Base-by-base conservation (phyloP, 2,888 invertebrate species). In the Sphecodes monilicornis region DNA sequence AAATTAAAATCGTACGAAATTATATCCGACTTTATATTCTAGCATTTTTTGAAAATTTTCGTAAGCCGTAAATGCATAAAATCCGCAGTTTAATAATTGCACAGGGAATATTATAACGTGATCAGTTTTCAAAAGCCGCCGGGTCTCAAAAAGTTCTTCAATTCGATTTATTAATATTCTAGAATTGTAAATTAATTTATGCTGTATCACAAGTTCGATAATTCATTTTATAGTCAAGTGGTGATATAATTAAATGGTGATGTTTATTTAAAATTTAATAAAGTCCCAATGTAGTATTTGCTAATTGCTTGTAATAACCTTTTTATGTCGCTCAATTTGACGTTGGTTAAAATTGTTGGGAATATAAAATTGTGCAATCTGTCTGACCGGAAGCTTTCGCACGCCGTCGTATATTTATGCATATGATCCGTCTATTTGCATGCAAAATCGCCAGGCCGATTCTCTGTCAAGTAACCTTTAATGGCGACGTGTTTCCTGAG, bases 401-500 rank as follows among this genome's bases (percentile, higher is more conserved):
- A 26, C 50, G 10, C 50, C 50, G 22, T 50, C 50, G 50, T 22
- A 5, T 26, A 13, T 57, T 57, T 26, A 26, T 26, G 57, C 57
- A 57, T 26, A 57, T 5, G 57, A 57, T 57, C 13, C 26, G 13
- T 26, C 57, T 1, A 57, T 57, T 57, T 57, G 13, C 26, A 57
- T 57, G 26, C 26, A 26, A 57, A 57, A 57, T 26, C 57, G 13
- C 57, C 57, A 26, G 13, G 11, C 13, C 50, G 57, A 57, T 57
- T 26, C 57, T 26, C 50, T 50, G 57, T 57, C 57, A 57, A 57
- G 57, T 57, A 57, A 57, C 57, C 57, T 57, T 57, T 57, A 57
- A 57, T 26, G 57, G 57, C 57, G 57, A 57, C 26, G 26, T 4
- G 57, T 57, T 57, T 57, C 57, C 57, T 57, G 57, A 57, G 57